Evolutionary conservation across 2,113 vertebrate species (phyloP), one percentile per base, ranked within the genome.

Genomic region (Euleptes europaea): DNA sequence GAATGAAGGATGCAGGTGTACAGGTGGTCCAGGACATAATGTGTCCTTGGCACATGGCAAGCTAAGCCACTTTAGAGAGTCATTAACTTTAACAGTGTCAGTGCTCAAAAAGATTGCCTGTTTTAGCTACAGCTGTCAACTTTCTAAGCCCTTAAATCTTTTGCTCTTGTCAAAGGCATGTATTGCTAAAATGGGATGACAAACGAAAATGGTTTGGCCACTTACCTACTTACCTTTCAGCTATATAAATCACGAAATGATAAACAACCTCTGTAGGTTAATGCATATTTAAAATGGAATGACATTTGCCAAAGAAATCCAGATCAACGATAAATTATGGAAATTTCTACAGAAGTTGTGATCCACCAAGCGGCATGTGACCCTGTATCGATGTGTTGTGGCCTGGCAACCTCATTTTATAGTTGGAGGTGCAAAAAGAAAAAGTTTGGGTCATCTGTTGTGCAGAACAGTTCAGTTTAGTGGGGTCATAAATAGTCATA

Each of bases 101-200:
- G 0, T 66, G 23, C 66, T 86, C 13, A 71, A 86, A 87, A 88
- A 33, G 0, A 42, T 54, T 1, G 19, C 15, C 13, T 51, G 5
- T 70, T 63, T 47, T 67, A 86, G 80, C 4, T 2, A n/a, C 2
- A 60, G 44, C 13, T 57, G 3, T 51, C 1, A 19, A 83, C 42
- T 82, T 73, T 66, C 11, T 33, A 86, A 79, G 47, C 1, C 26
- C 6, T 31, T 80, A 79, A 77, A 77, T 84, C 11, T 83, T 80
- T 44, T 84, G 0, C 35, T 91, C 14, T 84, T 82, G 0, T 69
- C 63, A 70, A 84, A 78, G 51, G 76, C 51, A 5, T 69, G 40
- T 78, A 47, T 12, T 80, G 6, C n/a, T 35, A 84, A 82, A 42
- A 42, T 10, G 14, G 14, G 28, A 84, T 63, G 82, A 12, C 57